Evolutionary conservation across 2,113 vertebrate genomes (phyloP).

Genomic region (Micronycteris hirsuta): DNA sequence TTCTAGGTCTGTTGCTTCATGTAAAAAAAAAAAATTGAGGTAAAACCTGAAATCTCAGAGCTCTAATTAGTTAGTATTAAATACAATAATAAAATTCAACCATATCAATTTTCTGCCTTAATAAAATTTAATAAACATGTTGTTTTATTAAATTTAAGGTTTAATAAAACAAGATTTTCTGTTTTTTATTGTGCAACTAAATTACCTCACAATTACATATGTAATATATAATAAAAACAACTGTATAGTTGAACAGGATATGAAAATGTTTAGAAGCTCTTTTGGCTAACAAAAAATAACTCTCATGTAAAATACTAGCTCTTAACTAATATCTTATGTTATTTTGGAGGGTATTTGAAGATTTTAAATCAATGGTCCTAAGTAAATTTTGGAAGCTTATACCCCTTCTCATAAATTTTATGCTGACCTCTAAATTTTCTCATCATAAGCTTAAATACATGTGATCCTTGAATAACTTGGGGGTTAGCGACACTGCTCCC

Average conservation of each 20-base stretch:
- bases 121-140: too few relatives aligned
- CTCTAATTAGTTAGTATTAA: constrained; percentile 13
- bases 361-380: background rate
- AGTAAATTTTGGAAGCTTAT: background rate
- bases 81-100: background rate
- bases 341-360: background rate
- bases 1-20: background rate
- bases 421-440: background rate
- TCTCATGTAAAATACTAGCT: constrained; percentile 5
- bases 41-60: background rate
- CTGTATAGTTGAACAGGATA: background rate
- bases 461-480: background rate
- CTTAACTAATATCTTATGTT: background rate
- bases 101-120: background rate
- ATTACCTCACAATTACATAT: background rate
- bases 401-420: background rate
- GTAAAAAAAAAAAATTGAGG: background rate
- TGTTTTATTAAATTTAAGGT: background rate
- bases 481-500: background rate
- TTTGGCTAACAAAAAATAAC: constrained; percentile 18
- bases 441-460: background rate
- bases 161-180: constrained; percentile 15
- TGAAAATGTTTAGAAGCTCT: constrained; percentile 10
- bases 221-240: background rate
- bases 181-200: background rate